phyloP scores from a whole-genome alignment of 2,888 invertebrate genomes.

The Myathropa florea region DNA sequence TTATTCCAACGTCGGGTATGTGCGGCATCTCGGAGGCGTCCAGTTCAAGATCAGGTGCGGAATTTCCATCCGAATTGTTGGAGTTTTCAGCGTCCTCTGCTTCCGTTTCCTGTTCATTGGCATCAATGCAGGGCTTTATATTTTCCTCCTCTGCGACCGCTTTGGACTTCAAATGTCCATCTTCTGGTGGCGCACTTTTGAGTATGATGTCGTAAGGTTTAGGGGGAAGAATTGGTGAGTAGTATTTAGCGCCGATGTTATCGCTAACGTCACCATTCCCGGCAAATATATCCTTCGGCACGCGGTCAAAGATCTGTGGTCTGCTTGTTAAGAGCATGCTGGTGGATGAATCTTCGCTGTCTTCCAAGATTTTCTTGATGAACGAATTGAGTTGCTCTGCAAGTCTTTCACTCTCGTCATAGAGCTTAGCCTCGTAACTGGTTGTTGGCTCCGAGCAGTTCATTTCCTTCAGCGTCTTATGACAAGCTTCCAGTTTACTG shows the following conservation, averaged over 20 bases:
- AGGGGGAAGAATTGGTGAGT: conserved; percentile 13
- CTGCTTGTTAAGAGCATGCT: conserved; percentile 17
- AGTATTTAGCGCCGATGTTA: conserved; percentile 16
- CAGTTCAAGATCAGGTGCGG: conserved; percentile 15
- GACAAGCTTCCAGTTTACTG: background rate
- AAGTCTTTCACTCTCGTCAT: conserved; percentile 13
- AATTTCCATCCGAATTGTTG: background rate
- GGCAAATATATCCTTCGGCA: conserved; percentile 43
- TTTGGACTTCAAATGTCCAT: background rate
- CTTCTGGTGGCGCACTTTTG: background rate
- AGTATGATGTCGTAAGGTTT: conserved; percentile 15
- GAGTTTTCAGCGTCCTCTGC: background rate
- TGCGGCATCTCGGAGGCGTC: conserved; percentile 1
- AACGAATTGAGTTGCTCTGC: conserved; percentile 28
- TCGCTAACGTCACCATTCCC: conserved; percentile 40
- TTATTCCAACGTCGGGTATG: conserved; percentile 27
- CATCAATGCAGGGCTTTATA: background rate
- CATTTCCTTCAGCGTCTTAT: background rate
- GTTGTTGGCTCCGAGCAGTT: background rate
- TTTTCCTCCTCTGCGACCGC: background rate
- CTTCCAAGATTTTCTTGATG: conserved; percentile 29
- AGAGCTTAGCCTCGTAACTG: background rate
- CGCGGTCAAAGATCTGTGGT: conserved; percentile 41
- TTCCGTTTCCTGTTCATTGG: background rate
- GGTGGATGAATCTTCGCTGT: background rate